Evolutionary conservation across 2,888 invertebrate genomes (phyloP).

Genomic region (Clusia tigrina): DNA sequence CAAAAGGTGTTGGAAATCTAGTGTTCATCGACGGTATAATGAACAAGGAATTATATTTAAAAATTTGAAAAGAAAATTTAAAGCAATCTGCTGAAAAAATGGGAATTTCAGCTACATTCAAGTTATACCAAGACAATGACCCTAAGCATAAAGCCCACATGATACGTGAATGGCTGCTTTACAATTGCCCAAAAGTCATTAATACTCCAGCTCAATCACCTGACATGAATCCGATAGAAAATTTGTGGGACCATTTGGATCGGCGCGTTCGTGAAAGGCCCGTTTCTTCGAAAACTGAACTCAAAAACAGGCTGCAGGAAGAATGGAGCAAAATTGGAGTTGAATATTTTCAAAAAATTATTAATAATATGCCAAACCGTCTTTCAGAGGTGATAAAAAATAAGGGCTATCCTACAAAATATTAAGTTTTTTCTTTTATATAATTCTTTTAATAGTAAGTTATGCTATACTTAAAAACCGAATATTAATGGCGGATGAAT

Average conservation of each 20-base stretch:
- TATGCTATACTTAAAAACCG: too few species aligned
- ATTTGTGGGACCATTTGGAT: conserved; percentile 10
- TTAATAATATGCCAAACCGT: conserved; percentile 13
- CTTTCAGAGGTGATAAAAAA: conserved; percentile 18
- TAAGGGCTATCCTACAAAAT: conserved; percentile 15
- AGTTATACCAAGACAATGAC: conserved; percentile 29
- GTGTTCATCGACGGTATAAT: conserved; percentile 39
- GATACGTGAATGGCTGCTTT: conserved; percentile 31
- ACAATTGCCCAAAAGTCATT: conserved; percentile 31
- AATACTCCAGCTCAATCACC: conserved; percentile 30
- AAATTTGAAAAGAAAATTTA: conserved; percentile 31
- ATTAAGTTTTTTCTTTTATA: neutral
- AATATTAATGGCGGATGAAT: neutral
- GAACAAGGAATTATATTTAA: conserved; percentile 37
- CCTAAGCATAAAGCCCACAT: conserved; percentile 27
- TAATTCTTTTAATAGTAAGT: neutral
- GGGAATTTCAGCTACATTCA: neutral
- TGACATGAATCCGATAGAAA: conserved; percentile 2
- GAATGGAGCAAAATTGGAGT: conserved; percentile 18
- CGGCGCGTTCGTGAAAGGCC: conserved; percentile 8
- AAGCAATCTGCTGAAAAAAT: conserved; percentile 16
- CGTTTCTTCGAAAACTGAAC: neutral
- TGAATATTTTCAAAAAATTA: conserved; percentile 14
- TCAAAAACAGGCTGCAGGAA: conserved; percentile 6
- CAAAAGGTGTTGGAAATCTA: conserved; percentile 37